Evolutionary conservation across 1,140 invertebrate species (phyloP).

Genomic region (Drosophila elegans): DNA sequence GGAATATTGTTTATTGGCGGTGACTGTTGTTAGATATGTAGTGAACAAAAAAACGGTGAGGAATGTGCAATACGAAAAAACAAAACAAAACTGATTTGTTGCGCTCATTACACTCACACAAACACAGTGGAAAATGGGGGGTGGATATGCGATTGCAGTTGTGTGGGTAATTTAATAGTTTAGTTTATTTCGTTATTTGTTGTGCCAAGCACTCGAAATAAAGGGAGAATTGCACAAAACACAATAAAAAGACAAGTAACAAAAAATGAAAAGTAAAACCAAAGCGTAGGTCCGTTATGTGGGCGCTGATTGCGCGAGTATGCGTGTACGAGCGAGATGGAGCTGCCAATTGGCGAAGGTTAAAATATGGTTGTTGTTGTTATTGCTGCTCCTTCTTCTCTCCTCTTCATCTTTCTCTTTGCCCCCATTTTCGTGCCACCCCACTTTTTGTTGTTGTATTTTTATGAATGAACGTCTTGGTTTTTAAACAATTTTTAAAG

Average conservation of each 20-base stretch:
- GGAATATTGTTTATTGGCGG: slow-evolving; percentile 3
- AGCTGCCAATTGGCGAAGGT: slow-evolving; percentile 42
- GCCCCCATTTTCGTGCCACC: slow-evolving; percentile 2
- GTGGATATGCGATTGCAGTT: slow-evolving; percentile 30
- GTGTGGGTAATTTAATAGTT: slow-evolving; percentile 48
- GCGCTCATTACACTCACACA: slow-evolving; percentile 42
- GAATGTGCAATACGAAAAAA: slow-evolving; percentile 49
- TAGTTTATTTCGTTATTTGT: slow-evolving; percentile 41
- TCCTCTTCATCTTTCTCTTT: neutral
- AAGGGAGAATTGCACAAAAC: slow-evolving; percentile 33
- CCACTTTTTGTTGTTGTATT: slow-evolving; percentile 12
- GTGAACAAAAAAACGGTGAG: slow-evolving; percentile 32
- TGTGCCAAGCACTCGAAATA: slow-evolving; percentile 41
- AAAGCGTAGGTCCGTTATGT: slow-evolving; percentile 28
- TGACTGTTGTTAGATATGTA: slow-evolving; percentile 17
- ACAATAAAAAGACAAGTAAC: slow-evolving; percentile 11
- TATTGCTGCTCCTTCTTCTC: slow-evolving; percentile 11
- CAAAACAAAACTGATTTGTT: slow-evolving; percentile 58
- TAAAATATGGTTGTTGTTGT: slow-evolving; percentile 35
- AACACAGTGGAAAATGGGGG: slow-evolving; percentile 32
- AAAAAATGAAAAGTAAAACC: slow-evolving; percentile 34
- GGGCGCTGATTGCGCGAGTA: slow-evolving; percentile 13
- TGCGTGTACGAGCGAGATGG: slow-evolving; percentile 25
- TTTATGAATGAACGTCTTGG: slow-evolving; percentile 40
- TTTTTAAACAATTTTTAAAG: slow-evolving; percentile 4